Evolutionary conservation across 2,113 vertebrate species (phyloP).

Genomic region (Elgaria multicarinata): DNA sequence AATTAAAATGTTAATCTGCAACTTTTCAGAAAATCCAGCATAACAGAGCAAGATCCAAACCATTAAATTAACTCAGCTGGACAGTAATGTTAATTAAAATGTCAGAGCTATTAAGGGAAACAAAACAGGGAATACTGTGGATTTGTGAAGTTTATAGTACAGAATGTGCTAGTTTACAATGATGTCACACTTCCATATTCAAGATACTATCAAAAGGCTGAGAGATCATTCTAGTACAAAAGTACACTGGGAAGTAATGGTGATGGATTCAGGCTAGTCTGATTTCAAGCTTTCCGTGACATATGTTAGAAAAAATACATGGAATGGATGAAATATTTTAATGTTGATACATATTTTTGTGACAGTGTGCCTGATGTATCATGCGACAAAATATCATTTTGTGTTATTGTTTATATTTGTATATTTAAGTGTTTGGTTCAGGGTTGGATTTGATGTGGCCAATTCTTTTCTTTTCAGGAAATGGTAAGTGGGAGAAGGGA

Average conservation of each 20-base stretch:
- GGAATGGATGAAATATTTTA: not conserved
- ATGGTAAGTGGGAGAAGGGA: too few relatives aligned
- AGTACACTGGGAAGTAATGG: not conserved
- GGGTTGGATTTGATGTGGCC: too few relatives aligned
- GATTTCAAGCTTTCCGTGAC: not conserved
- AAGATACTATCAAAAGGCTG: not conserved
- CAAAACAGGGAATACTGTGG: not conserved
- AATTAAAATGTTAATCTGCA: too few relatives aligned
- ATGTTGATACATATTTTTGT: not conserved
- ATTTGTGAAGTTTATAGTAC: not conserved
- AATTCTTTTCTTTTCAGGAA: too few relatives aligned
- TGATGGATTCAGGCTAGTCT: not conserved
- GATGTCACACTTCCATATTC: not conserved
- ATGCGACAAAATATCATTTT: too few relatives aligned
- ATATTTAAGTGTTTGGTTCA: too few relatives aligned
- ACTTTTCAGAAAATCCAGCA: too few relatives aligned
- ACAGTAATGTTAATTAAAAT: conserved; percentile 6
- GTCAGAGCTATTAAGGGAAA: not conserved
- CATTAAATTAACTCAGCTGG: not conserved
- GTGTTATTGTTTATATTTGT: too few relatives aligned
- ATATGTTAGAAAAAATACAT: not conserved
- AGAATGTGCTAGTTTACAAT: not conserved
- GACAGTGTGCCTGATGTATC: not conserved
- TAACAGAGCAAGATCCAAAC: too few relatives aligned
- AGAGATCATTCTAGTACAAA: not conserved